Conservation (phyloP, 2,113 vertebrate species). For the Uria lomvia region DNA sequence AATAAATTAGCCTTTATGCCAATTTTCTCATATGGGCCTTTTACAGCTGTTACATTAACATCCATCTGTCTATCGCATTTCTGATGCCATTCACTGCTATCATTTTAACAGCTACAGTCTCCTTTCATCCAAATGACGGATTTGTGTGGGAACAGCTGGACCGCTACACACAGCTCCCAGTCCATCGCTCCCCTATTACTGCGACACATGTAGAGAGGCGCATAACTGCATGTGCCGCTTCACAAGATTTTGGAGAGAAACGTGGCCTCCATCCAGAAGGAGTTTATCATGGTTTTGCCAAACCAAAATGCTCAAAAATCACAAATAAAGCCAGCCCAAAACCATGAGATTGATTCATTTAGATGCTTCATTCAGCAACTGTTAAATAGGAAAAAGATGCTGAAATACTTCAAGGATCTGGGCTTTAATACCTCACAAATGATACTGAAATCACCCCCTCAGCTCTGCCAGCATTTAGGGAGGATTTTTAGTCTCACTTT, state of each 20-base stretch:
- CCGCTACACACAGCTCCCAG: not conserved
- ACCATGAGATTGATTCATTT: not conserved
- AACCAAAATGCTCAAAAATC: constrained; percentile 1
- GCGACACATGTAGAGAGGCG: not conserved
- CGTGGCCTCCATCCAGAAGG: not conserved
- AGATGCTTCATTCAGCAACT: not conserved
- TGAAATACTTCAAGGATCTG: not conserved
- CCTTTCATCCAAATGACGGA: constrained; percentile 35
- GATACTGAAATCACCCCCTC: not conserved
- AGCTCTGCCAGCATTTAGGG: not conserved
- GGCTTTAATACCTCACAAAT: not conserved
- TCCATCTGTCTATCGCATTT: constrained; percentile 15
- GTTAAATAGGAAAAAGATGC: constrained; percentile 24
- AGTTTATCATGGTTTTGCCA: not conserved
- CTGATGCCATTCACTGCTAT: constrained; percentile 16
- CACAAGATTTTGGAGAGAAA: not conserved
- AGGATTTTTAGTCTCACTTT: not conserved
- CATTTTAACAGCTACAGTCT: not conserved
- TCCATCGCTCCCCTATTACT: not conserved
- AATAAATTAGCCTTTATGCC: constrained; percentile 44
- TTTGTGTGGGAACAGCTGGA: constrained; percentile 53
- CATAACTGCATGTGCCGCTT: not conserved
- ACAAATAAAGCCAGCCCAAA: not conserved
- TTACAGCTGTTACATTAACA: constrained; percentile 48
- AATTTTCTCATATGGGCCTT: not conserved